A percentile compares a stretch with the other conserved stretches of the same genome.
Evolutionary conservation across 2,888 invertebrate genomes (phyloP).

Genomic region (Diarsia brunnea): DNA sequence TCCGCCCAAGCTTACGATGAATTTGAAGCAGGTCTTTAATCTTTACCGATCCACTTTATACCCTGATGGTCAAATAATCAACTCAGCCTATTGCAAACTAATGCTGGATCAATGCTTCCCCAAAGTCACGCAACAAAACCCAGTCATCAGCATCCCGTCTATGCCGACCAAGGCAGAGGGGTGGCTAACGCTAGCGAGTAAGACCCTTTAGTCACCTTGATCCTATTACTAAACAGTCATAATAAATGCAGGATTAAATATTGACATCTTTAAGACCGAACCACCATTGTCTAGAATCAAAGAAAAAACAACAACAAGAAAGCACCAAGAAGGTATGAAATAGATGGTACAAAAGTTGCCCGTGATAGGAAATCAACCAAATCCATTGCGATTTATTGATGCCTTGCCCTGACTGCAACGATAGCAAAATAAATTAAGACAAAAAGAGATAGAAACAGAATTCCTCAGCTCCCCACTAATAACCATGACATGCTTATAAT

Average conservation of each 20-base stretch:
- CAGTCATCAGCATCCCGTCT: neutral
- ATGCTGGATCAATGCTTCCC: neutral
- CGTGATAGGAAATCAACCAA: neutral
- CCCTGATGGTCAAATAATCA: neutral
- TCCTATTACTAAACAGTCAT: neutral
- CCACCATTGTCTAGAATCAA: too few species aligned
- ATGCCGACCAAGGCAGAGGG: neutral
- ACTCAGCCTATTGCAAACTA: neutral
- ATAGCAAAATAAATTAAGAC: neutral
- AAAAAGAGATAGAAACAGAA: neutral
- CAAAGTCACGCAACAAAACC: neutral
- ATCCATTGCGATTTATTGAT: neutral
- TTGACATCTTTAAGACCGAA: neutral
- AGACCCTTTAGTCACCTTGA: too few species aligned
- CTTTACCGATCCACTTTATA: too few species aligned
- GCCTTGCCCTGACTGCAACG: neutral
- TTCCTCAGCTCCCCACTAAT: neutral
- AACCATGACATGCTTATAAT: slow-evolving; percentile 13
- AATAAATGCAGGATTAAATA: neutral
- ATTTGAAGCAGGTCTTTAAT: too few species aligned
- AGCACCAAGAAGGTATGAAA: too few species aligned
- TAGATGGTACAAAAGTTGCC: neutral
- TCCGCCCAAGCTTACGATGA: too few species aligned
- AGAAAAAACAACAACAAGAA: too few species aligned
- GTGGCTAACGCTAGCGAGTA: too few species aligned